These are phyloP conservation scores for Listronotus oregonensis DNA, from an alignment of 1,140 invertebrate genomes.

Conservation along the genomic window DNA sequence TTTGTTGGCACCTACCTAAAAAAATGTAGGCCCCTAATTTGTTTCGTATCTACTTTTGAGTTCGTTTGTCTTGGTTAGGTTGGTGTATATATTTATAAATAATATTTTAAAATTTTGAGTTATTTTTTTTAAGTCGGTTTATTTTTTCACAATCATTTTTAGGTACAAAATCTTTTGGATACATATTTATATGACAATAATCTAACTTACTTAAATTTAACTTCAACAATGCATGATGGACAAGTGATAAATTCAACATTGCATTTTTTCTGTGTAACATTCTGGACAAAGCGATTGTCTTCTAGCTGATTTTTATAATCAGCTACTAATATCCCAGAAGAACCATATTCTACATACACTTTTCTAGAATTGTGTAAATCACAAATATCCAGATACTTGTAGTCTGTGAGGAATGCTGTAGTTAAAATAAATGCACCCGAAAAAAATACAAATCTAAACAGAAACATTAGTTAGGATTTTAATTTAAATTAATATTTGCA, in stretches of 20 bases:
- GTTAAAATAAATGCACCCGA: background rate
- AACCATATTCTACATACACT: constrained; percentile 66
- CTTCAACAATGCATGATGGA: constrained; percentile 69
- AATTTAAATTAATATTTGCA: constrained; percentile 6
- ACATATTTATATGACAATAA: too few species aligned
- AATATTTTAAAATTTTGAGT: too few species aligned
- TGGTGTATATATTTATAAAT: too few species aligned
- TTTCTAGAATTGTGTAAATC: constrained; percentile 64
- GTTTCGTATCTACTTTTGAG: too few species aligned
- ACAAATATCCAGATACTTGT: constrained; percentile 60
- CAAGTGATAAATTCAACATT: constrained; percentile 72
- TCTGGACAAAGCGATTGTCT: background rate
- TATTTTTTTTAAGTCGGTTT: too few species aligned
- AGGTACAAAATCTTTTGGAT: too few species aligned
- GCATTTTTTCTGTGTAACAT: constrained; percentile 61
- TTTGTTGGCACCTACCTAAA: too few species aligned
- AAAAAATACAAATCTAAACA: too few species aligned
- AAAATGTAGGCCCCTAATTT: too few species aligned
- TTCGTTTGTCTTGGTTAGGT: too few species aligned
- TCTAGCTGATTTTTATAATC: constrained; percentile 58
- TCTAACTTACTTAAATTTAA: constrained; percentile 63
- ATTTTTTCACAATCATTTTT: too few species aligned
- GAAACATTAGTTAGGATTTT: background rate
- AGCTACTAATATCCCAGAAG: constrained; percentile 58
- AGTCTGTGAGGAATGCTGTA: constrained; percentile 13